Evolutionary conservation across 1,140 invertebrate genomes (phyloP).

Genomic region (Triops cancriformis): DNA sequence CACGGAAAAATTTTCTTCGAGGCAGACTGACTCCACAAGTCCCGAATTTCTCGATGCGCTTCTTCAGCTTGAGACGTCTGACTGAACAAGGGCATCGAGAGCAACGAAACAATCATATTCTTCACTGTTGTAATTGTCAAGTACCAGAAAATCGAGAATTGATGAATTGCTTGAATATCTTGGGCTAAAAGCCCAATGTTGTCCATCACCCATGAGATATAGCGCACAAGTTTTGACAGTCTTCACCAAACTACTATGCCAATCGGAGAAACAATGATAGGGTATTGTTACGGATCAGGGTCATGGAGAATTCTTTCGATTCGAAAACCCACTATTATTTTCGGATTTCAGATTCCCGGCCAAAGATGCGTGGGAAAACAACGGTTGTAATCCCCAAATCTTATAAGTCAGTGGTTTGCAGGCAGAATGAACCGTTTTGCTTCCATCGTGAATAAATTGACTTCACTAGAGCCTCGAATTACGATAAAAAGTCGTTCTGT

Average conservation of each 20-base stretch:
- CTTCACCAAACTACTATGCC: background rate
- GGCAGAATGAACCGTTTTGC: no score
- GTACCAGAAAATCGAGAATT: background rate
- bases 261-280: constrained; percentile 1
- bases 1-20: background rate
- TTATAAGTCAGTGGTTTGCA: no score
- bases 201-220: background rate
- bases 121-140: no score
- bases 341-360: background rate
- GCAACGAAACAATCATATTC: no score
- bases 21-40: no score
- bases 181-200: background rate
- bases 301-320: background rate
- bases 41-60: no score
- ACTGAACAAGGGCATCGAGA: no score
- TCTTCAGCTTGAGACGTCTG: no score
- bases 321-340: background rate
- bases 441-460: no score
- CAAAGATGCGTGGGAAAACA: background rate
- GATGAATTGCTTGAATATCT: background rate
- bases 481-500: no score
- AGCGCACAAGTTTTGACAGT: background rate
- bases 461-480: no score
- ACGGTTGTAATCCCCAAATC: no score
- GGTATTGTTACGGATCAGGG: background rate